Conservation (phyloP, 2,797 vertebrate species). For the Rhabdophis nuchalis region DNA sequence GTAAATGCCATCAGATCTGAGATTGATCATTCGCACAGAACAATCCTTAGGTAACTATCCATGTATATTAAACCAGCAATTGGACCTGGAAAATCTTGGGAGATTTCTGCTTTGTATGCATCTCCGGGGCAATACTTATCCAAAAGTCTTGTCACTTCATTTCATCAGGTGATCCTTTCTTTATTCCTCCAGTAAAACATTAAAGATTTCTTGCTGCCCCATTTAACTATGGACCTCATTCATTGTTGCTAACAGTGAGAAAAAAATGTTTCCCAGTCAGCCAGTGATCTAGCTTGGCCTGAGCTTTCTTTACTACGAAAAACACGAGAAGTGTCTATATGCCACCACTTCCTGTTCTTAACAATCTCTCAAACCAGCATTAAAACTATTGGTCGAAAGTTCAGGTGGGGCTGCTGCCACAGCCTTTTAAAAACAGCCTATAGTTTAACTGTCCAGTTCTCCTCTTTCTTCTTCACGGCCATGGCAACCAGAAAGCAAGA, state of each 20-base stretch:
- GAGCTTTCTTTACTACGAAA: background rate
- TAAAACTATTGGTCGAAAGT: constrained; percentile 3
- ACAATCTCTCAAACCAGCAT: background rate
- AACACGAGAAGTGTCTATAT: background rate
- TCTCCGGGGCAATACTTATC: background rate
- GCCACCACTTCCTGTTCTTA: background rate
- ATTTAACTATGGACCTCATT: background rate
- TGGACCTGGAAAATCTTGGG: background rate
- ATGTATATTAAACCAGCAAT: background rate
- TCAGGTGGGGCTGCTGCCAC: background rate
- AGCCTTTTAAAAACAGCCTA: constrained; percentile 24
- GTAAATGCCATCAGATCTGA: background rate
- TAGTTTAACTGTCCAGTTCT: constrained; percentile 17
- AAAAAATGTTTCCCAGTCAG: background rate
- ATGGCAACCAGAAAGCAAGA: constrained; percentile 13
- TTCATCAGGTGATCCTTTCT: background rate
- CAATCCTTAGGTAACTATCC: background rate
- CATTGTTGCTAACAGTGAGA: background rate
- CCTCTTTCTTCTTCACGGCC: constrained; percentile 5
- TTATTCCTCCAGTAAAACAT: background rate
- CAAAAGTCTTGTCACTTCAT: background rate
- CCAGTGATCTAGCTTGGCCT: background rate
- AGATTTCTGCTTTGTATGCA: background rate
- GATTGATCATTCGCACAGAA: background rate
- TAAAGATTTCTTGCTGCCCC: background rate